phyloP scores from a whole-genome alignment of 1,140 invertebrate genomes.

The Pomacea maculata region DNA sequence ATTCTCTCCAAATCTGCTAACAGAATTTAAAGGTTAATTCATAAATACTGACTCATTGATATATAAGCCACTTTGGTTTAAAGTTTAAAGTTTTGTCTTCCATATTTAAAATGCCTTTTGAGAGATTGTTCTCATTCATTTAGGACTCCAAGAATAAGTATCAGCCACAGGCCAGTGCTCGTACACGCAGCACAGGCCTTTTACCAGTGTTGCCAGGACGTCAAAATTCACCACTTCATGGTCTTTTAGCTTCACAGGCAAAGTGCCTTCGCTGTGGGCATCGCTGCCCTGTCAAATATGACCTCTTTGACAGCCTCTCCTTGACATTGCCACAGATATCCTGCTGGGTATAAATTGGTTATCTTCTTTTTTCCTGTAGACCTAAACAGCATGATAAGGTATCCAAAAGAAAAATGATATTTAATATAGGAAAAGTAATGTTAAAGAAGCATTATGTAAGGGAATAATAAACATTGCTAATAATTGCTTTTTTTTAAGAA shows the following conservation, averaged over 20 bases:
- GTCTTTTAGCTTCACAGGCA: slow-evolving; percentile 85
- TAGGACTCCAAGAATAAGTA: slow-evolving; percentile 42
- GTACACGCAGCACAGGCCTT: slow-evolving; percentile 44
- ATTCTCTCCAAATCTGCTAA: not conserved
- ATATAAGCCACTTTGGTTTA: not conserved
- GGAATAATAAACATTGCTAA: no score
- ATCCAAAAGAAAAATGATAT: no score
- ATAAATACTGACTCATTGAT: not conserved
- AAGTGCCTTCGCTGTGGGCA: slow-evolving; percentile 82
- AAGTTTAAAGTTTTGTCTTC: not conserved
- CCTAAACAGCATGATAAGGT: no score
- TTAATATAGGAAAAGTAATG: no score
- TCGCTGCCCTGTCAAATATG: slow-evolving; percentile 86
- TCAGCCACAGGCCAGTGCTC: slow-evolving; percentile 41
- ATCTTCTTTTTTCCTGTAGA: not conserved
- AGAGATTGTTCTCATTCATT: slow-evolving; percentile 10
- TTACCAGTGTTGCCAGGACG: slow-evolving; percentile 63
- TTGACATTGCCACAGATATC: slow-evolving; percentile 68
- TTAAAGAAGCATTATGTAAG: no score
- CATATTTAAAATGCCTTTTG: slow-evolving; percentile 1
- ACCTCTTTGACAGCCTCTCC: slow-evolving; percentile 89
- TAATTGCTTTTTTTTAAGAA: no score
- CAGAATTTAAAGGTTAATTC: not conserved
- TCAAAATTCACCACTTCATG: slow-evolving; percentile 76
- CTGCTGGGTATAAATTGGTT: not conserved